A percentile compares a stretch with the other conserved stretches of the same genome.
Evolutionary conservation across 2,888 invertebrate genomes (phyloP).

Genomic region (Aleiodes leptofemur): DNA sequence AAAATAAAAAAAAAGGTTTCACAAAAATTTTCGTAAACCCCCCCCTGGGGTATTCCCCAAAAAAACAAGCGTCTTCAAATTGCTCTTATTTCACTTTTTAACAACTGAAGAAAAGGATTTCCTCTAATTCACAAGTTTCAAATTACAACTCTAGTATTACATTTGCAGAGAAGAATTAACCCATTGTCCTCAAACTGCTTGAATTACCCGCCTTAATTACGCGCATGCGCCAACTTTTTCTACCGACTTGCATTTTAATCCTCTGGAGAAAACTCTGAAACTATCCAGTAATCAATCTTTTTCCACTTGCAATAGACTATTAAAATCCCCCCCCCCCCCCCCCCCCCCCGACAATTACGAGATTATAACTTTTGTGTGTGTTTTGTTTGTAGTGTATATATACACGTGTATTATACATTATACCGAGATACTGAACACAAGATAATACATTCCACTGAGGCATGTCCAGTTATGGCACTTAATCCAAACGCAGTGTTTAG

Average conservation of each 20-base stretch:
- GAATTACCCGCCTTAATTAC: constrained; percentile 58
- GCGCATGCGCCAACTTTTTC: constrained; percentile 32
- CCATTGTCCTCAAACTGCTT: constrained; percentile 55
- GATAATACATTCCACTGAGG: not conserved
- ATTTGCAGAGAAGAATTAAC: not conserved
- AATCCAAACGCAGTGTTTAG: constrained; percentile 36
- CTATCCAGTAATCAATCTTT: constrained; percentile 27
- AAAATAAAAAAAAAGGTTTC: too few relatives aligned
- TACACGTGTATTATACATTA: not conserved
- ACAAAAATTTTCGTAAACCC: too few relatives aligned
- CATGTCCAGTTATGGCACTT: constrained; percentile 47
- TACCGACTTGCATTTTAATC: not conserved
- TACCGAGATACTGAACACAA: not conserved
- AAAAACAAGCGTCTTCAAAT: too few relatives aligned
- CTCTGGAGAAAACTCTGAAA: constrained; percentile 3
- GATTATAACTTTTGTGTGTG: not conserved
- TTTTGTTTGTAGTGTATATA: too few relatives aligned
- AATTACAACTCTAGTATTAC: constrained; percentile 46
- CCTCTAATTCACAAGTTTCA: constrained; percentile 42
- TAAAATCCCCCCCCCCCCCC: not conserved
- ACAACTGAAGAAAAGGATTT: not conserved
- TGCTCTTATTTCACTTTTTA: too few relatives aligned
- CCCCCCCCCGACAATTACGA: constrained; percentile 32
- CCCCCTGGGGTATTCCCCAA: too few relatives aligned
- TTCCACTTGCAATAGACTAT: constrained; percentile 25